These are phyloP conservation scores for Ceyx margarethae DNA, from an alignment of 2,113 vertebrate species.

Conservation along the genomic window DNA sequence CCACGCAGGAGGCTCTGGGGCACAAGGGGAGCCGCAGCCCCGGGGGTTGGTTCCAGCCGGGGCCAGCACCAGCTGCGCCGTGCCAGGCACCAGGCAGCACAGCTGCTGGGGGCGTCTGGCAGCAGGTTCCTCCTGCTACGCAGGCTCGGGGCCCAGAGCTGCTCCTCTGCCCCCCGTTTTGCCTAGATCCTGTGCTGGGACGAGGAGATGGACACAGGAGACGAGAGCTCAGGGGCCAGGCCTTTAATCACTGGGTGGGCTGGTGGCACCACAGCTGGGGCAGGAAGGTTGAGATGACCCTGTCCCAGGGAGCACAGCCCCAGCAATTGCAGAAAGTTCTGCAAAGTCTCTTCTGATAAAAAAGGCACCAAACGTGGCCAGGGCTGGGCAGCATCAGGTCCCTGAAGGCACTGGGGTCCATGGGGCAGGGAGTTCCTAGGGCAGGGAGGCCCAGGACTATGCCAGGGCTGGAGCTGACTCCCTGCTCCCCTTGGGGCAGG, in stretches of 20 bases:
- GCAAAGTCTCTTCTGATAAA: neutral
- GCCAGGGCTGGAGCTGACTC: neutral
- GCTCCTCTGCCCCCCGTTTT: neutral
- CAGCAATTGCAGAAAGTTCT: neutral
- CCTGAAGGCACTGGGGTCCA: neutral
- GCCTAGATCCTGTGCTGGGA: rapidly evolving
- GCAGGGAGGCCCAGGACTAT: neutral
- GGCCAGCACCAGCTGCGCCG: neutral
- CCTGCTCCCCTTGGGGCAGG: rapidly evolving
- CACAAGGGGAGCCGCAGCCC: neutral
- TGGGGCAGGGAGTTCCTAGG: neutral
- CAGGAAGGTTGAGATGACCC: neutral
- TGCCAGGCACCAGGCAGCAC: neutral
- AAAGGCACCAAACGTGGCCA: neutral
- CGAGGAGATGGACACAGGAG: neutral
- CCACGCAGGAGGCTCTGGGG: neutral
- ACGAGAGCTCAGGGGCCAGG: rapidly evolving
- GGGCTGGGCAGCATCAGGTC: rapidly evolving
- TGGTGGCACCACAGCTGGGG: neutral
- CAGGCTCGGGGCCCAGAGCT: neutral
- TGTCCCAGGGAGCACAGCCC: rapidly evolving
- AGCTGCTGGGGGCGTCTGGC: neutral
- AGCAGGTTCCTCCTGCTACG: rapidly evolving
- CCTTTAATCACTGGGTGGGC: neutral
- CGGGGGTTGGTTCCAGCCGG: rapidly evolving